Percentiles rank a stretch among this genome's conserved stretches.
Evolutionary conservation across 2,888 invertebrate genomes (phyloP).

Genomic region (Hedychridium roseum): DNA sequence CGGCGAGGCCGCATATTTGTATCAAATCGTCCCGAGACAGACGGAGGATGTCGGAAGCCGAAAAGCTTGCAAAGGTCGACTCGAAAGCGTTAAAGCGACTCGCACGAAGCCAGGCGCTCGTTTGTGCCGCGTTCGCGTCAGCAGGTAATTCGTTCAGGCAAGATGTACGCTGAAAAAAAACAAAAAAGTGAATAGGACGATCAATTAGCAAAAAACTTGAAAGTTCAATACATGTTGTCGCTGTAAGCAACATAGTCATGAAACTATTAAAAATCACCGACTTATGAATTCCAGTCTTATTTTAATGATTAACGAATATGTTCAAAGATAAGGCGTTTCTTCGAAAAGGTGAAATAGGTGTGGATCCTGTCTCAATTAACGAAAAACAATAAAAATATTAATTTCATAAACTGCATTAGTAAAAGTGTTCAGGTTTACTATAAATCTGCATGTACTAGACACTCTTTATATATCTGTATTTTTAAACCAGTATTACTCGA

Average conservation of each 20-base stretch:
- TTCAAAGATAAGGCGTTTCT: too few relatives aligned
- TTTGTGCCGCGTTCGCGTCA: slow-evolving; percentile 76
- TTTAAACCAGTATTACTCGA: too few relatives aligned
- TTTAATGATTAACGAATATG: too few relatives aligned
- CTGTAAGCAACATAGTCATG: too few relatives aligned
- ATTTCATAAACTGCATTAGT: not conserved
- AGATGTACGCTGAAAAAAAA: slow-evolving; percentile 15
- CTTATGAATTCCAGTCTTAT: too few relatives aligned
- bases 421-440: too few relatives aligned
- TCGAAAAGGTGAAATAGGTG: too few relatives aligned
- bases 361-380: not conserved
- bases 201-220: not conserved
- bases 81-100: slow-evolving; percentile 82
- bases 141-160: slow-evolving; percentile 65
- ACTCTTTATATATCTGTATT: too few relatives aligned
- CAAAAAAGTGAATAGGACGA: slow-evolving; percentile 9
- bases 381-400: not conserved
- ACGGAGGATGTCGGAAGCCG: slow-evolving; percentile 88
- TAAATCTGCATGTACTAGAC: too few relatives aligned
- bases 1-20: slow-evolving; percentile 92
- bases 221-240: not conserved
- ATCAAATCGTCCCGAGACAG: slow-evolving; percentile 91
- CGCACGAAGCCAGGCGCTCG: slow-evolving; percentile 79
- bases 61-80: slow-evolving; percentile 83
- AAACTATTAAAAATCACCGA: too few relatives aligned